Conservation (phyloP, 2,113 vertebrate genomes). For the Anser cygnoides region DNA sequence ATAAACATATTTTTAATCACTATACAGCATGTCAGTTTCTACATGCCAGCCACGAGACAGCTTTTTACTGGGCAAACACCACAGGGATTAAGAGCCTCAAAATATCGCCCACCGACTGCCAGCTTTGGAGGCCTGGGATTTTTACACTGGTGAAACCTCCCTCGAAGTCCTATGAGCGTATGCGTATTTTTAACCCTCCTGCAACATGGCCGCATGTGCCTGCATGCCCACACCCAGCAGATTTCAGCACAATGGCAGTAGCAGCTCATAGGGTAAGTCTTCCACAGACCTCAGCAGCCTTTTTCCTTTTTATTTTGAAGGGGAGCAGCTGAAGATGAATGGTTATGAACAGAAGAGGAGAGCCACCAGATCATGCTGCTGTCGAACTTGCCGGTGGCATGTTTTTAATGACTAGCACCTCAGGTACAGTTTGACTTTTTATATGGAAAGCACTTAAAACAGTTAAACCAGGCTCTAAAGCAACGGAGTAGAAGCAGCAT, state of each 20-base stretch:
- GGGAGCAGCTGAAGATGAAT: neutral
- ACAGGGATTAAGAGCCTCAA: neutral
- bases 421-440: neutral
- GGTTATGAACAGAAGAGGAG: neutral
- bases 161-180: neutral
- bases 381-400: neutral
- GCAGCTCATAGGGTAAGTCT: neutral
- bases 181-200: neutral
- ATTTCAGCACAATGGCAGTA: neutral
- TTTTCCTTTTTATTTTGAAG: neutral
- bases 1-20: neutral
- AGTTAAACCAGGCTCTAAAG: neutral
- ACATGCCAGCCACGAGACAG: rapidly evolving
- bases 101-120: rapidly evolving
- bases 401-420: neutral
- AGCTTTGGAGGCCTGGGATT: rapidly evolving
- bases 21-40: neutral
- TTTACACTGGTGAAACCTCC: neutral
- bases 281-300: no score
- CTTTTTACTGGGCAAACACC: neutral
- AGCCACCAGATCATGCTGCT: neutral
- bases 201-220: rapidly evolving
- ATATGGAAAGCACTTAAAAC: neutral
- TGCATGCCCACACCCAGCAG: neutral
- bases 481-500: neutral